Percentiles rank a stretch among this genome's conserved stretches.
These are phyloP conservation scores for Peribatodes rhomboidaria DNA, from an alignment of 2,888 invertebrate species.

Conservation along the genomic window DNA sequence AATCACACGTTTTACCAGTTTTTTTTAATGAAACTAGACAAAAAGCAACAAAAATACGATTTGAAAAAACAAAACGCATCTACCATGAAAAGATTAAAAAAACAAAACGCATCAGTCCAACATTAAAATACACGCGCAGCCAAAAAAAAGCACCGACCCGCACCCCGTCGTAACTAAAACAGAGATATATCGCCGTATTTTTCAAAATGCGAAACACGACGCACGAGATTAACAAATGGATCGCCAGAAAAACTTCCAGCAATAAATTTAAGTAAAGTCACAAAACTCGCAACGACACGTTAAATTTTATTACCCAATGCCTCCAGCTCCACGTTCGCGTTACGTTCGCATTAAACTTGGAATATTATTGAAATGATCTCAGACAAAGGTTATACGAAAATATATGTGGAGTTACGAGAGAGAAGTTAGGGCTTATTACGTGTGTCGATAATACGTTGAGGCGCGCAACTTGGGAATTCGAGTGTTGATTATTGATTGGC, in stretches of 20 bases:
- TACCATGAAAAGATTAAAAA: constrained; percentile 8
- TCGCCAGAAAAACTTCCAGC: constrained; percentile 74
- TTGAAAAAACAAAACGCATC: too few species aligned
- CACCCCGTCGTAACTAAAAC: constrained; percentile 36
- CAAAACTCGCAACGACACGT: constrained; percentile 77
- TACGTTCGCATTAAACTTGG: constrained; percentile 75
- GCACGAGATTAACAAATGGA: constrained; percentile 74
- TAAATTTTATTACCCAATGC: constrained; percentile 77
- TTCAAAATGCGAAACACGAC: constrained; percentile 59
- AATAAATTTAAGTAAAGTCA: constrained; percentile 76
- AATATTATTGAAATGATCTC: constrained; percentile 81
- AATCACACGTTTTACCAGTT: too few species aligned
- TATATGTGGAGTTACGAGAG: constrained; percentile 63
- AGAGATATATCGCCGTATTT: constrained; percentile 59
- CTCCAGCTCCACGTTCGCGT: constrained; percentile 61
- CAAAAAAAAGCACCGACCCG: constrained; percentile 42
- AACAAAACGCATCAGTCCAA: neutral
- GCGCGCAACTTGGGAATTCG: constrained; percentile 41
- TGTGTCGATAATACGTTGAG: constrained; percentile 56
- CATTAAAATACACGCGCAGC: constrained; percentile 14
- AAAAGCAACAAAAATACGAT: too few species aligned
- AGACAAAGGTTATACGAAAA: constrained; percentile 71
- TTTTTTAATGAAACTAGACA: too few species aligned
- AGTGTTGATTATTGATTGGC: constrained; percentile 41
- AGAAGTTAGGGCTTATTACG: constrained; percentile 55